phyloP scores from a whole-genome alignment of 2,888 invertebrate genomes.

The Epistrophella euchroma region DNA sequence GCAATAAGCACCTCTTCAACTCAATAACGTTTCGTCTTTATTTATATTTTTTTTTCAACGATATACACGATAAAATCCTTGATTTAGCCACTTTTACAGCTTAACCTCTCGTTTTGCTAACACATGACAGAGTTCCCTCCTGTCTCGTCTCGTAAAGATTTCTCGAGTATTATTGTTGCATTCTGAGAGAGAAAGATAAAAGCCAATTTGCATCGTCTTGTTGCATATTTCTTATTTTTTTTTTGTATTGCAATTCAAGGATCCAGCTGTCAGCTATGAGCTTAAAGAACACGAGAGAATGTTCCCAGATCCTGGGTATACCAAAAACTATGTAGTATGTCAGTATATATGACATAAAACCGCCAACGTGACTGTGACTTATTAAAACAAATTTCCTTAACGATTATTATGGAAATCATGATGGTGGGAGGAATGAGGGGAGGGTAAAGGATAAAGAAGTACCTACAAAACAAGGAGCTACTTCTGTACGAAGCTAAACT shows the following conservation, averaged over 20 bases:
- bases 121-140: neutral
- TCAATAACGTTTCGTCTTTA: slow-evolving; percentile 34
- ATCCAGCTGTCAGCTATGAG: slow-evolving; percentile 33
- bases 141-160: neutral
- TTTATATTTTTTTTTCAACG: slow-evolving; percentile 47
- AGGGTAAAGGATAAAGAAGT: slow-evolving; percentile 4
- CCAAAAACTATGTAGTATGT: neutral
- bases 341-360: neutral
- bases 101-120: slow-evolving; percentile 35
- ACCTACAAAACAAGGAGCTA: slow-evolving; percentile 27
- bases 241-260: slow-evolving; percentile 38
- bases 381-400: slow-evolving; percentile 64
- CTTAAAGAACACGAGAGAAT: neutral
- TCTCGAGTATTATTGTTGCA: slow-evolving; percentile 48
- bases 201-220: slow-evolving; percentile 44
- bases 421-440: neutral
- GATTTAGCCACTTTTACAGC: slow-evolving; percentile 50
- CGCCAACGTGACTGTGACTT: slow-evolving; percentile 58
- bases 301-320: too few relatives aligned
- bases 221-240: slow-evolving; percentile 30
- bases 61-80: slow-evolving; percentile 40
- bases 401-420: slow-evolving; percentile 28
- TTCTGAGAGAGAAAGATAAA: slow-evolving; percentile 20
- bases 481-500: slow-evolving; percentile 35
- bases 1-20: slow-evolving; percentile 36